phyloP scores from a whole-genome alignment of 2,888 invertebrate species.

The Pseudanteris insignis region DNA sequence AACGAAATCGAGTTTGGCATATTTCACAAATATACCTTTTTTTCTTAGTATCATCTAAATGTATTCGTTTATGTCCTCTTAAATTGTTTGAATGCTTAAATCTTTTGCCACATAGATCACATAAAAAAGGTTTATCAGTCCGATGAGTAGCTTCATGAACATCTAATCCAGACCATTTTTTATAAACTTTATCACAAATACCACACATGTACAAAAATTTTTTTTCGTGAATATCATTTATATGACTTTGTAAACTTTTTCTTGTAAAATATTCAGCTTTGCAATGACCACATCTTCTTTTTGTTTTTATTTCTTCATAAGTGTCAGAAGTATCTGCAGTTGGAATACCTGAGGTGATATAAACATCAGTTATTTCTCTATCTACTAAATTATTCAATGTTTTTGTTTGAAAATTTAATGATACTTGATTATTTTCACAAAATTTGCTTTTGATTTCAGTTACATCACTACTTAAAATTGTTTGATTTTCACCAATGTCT shows the following conservation, averaged over 20 bases:
- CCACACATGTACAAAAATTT: slow-evolving; percentile 53
- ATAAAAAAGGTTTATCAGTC: slow-evolving; percentile 57
- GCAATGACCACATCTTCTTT: slow-evolving; percentile 54
- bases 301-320: not conserved
- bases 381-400: not conserved
- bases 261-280: slow-evolving; percentile 41
- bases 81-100: slow-evolving; percentile 62
- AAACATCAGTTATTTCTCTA: not conserved
- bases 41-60: slow-evolving; percentile 56
- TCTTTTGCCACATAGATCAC: slow-evolving; percentile 63
- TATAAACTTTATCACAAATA: slow-evolving; percentile 54
- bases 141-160: slow-evolving; percentile 60
- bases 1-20: slow-evolving; percentile 67
- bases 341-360: too few relatives aligned
- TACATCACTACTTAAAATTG: slow-evolving; percentile 36
- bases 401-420: not conserved
- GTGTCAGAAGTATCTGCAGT: too few relatives aligned
- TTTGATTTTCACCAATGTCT: slow-evolving; percentile 48
- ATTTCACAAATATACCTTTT: slow-evolving; percentile 64
- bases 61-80: slow-evolving; percentile 59
- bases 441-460: slow-evolving; percentile 1
- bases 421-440: not conserved
- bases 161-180: slow-evolving; percentile 57
- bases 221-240: slow-evolving; percentile 49
- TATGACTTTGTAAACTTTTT: slow-evolving; percentile 54